Conservation (phyloP, 2,113 vertebrate genomes). For the Neofelis nebulosa region DNA sequence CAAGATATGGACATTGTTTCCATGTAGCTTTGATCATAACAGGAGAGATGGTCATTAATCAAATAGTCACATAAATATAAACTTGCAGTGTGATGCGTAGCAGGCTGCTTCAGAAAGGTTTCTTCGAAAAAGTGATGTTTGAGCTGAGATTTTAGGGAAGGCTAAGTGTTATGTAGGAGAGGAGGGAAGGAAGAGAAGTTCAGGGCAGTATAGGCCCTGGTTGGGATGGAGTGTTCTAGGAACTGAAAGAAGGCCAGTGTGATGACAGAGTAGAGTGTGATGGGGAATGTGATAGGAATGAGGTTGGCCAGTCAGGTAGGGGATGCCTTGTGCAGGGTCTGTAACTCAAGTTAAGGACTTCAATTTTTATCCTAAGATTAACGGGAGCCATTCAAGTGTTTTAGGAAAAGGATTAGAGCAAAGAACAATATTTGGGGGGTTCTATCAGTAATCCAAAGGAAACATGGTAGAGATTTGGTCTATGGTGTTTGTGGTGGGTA, state of each 20-base stretch:
- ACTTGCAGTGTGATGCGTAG: background rate
- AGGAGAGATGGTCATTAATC: background rate
- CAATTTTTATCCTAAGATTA: background rate
- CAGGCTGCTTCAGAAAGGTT: background rate
- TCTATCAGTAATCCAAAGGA: background rate
- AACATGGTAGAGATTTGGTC: background rate
- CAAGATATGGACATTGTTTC: background rate
- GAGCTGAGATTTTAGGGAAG: background rate
- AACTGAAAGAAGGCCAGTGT: background rate
- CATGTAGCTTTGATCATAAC: background rate
- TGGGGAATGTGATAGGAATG: background rate
- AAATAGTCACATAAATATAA: background rate
- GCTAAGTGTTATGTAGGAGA: background rate
- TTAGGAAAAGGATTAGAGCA: background rate
- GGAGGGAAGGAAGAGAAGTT: background rate
- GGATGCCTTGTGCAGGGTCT: background rate
- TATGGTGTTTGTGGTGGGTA: background rate
- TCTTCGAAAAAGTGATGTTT: background rate
- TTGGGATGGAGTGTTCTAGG: background rate
- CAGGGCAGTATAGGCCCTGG: background rate
- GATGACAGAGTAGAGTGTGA: background rate
- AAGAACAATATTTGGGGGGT: background rate
- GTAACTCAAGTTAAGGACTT: background rate
- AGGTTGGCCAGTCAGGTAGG: background rate
- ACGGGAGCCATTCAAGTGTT: background rate